Evolutionary conservation across 2,888 invertebrate species (phyloP).

Genomic region (Gastracanthus pulcherrimus): DNA sequence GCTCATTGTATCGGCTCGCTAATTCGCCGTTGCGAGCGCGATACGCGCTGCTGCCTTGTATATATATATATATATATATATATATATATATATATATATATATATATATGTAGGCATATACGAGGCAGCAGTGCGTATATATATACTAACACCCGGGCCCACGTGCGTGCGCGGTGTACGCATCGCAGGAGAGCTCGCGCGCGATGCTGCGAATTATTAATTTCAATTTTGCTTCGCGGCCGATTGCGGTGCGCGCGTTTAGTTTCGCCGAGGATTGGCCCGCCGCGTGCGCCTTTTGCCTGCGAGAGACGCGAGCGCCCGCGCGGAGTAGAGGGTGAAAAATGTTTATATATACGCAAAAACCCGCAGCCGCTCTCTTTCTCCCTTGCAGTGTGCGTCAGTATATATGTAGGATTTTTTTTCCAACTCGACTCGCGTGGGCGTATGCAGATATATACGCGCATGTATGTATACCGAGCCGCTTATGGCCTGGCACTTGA

Average conservation of each 20-base stretch:
- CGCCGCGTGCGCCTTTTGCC: not conserved
- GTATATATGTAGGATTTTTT: not conserved
- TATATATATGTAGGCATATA: no score
- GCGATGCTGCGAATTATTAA: constrained; percentile 41
- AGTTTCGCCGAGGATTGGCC: not conserved
- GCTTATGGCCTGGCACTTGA: constrained; percentile 44
- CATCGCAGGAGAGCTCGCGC: not conserved
- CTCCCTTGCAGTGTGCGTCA: not conserved
- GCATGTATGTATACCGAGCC: constrained; percentile 17
- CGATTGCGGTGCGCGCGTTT: not conserved
- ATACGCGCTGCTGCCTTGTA: no score
- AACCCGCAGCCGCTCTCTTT: not conserved
- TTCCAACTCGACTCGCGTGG: not conserved
- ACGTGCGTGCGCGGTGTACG: not conserved
- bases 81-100: no score
- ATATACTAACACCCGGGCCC: no score
- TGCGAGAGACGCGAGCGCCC: no score
- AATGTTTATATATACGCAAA: not conserved
- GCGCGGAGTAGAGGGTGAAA: no score
- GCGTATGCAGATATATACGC: not conserved
- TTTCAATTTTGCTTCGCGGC: constrained; percentile 45
- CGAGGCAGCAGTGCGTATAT: no score
- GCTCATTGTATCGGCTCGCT: constrained; percentile 39
- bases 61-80: no score
- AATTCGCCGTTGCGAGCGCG: constrained; percentile 12